Percentiles rank a stretch among this genome's conserved stretches.
phyloP scores from a whole-genome alignment of 1,140 invertebrate species.

The Littorina saxatilis region DNA sequence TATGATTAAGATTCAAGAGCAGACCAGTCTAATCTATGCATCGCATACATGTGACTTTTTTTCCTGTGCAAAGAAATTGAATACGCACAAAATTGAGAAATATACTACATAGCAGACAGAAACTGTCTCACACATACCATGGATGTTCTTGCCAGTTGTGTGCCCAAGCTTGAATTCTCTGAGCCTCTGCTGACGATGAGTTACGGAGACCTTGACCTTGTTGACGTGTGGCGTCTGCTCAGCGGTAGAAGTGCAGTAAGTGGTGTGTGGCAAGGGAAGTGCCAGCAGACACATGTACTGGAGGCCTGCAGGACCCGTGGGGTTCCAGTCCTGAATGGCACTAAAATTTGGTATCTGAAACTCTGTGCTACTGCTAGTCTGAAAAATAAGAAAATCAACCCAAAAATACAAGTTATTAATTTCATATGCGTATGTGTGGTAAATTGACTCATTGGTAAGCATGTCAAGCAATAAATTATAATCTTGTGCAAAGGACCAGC shows the following conservation, averaged over 20 bases:
- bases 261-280: constrained; percentile 42
- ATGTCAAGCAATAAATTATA: no score
- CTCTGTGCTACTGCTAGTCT: background rate
- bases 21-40: no score
- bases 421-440: no score
- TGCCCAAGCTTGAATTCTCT: constrained; percentile 53
- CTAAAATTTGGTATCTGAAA: constrained; percentile 50
- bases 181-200: constrained; percentile 57
- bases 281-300: constrained; percentile 62
- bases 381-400: background rate
- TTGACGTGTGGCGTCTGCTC: constrained; percentile 39
- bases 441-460: no score
- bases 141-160: constrained; percentile 58
- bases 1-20: no score
- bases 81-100: no score
- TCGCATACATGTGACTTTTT: no score
- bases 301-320: constrained; percentile 52
- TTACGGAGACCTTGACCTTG: constrained; percentile 53
- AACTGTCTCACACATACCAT: no score
- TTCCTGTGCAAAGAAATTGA: no score
- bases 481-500: no score
- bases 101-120: no score
- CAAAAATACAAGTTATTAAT: background rate
- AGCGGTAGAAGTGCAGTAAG: constrained; percentile 43
- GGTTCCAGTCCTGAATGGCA: constrained; percentile 59